Base-by-base conservation (phyloP, 1,140 invertebrate genomes). In the Ooceraea biroi region DNA sequence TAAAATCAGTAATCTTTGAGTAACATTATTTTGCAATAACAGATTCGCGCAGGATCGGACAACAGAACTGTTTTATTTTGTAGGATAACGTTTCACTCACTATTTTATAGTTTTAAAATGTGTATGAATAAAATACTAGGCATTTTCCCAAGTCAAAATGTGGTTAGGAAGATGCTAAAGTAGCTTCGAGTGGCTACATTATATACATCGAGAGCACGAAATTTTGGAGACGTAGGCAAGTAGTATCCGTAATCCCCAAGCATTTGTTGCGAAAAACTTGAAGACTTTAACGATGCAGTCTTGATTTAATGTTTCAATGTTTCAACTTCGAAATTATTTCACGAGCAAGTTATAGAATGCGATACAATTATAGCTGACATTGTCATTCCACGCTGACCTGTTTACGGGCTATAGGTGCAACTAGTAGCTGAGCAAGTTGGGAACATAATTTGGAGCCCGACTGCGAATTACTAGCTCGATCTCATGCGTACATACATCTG, bases 381-480 rank as follows among this genome's bases (percentile, higher is more conserved):
- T 87, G 86, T 86, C 86, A 87, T 77, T 87, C 85, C 7, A 46
- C 12, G 44, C 57, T 61, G 65, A 77, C 58, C 50, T 83, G 58
- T 83, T 76, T 86, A 83, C 27, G 52, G 55, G 57, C 72, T 72
- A 52, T 57, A 30, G 25, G 10, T 71, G 27, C 57, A 77, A 58
- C 71, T 85, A 85, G 80, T 86, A 46, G 85, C 30, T 68, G 74
- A 86, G 76, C 72, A 86, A 87, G 86, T 87, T 87, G 65, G 19
- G 63, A 82, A 86, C 85, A 58, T 69, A 72, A 78, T 87, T 87
- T 74, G 19, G 48, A 68, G 17, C 71, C 82, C 85, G 55, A 77
- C 85, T 82, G 73, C 65, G 65, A 87, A 86, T 87, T 87, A 86
- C 80, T 50, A 87, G 65, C 80, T 57, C 52, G 85, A 87, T 83